These are phyloP conservation scores for Grus americana DNA, from an alignment of 2,113 vertebrate species.

Conservation along the genomic window DNA sequence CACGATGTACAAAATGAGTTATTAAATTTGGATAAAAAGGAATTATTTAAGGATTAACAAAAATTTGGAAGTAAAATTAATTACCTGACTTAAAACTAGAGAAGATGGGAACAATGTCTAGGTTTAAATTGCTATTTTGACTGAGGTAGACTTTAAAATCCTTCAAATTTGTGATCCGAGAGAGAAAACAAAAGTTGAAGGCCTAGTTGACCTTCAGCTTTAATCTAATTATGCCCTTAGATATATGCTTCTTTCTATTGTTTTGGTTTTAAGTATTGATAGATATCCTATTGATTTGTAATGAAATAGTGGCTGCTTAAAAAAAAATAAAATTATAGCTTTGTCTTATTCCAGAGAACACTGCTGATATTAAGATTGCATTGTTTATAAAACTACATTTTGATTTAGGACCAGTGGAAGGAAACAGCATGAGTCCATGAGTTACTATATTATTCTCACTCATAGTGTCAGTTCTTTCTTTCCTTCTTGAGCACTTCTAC, in stretches of 20 bases:
- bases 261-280: neutral
- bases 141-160: neutral
- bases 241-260: neutral
- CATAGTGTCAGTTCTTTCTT: neutral
- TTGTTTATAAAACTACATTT: neutral
- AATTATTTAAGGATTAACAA: neutral
- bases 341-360: neutral
- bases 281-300: neutral
- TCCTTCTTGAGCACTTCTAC: neutral
- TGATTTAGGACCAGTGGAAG: neutral
- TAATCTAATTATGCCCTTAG: neutral
- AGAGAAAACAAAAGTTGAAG: neutral
- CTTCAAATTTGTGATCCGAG: neutral
- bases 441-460: neutral
- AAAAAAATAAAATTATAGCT: neutral
- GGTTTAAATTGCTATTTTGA: neutral
- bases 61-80: neutral
- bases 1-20: neutral
- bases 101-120: neutral
- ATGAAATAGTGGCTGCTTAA: neutral
- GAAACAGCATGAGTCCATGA: neutral
- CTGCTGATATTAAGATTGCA: neutral
- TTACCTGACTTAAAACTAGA: neutral
- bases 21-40: neutral
- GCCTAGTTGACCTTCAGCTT: neutral